These are phyloP conservation scores for Dryadula phaetusa DNA, from an alignment of 2,888 invertebrate genomes.

Conservation along the genomic window DNA sequence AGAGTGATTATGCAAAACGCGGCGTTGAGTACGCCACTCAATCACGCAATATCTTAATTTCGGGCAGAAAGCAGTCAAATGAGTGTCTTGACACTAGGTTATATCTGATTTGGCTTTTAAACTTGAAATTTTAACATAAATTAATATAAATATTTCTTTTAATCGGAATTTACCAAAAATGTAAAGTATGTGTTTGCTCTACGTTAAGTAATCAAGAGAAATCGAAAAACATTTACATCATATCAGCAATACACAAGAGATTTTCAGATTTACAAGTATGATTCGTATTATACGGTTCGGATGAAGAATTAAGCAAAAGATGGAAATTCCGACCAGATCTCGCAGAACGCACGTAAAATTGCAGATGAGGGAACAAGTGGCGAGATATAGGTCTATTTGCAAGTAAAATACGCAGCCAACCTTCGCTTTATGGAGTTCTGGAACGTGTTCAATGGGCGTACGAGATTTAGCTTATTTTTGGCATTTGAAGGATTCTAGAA, in stretches of 20 bases:
- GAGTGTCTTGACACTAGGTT: too few species aligned
- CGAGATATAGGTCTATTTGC: conserved; percentile 30
- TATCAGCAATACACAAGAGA: background rate
- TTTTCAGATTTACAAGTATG: conserved; percentile 11
- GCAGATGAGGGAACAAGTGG: conserved; percentile 27
- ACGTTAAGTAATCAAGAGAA: too few species aligned
- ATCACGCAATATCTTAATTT: too few species aligned
- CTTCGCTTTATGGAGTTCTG: conserved; percentile 32
- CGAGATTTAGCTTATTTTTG: conserved; percentile 4
- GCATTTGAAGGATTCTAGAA: background rate
- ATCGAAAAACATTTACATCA: too few species aligned
- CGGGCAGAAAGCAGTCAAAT: too few species aligned
- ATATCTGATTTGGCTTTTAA: too few species aligned
- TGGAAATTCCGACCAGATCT: conserved; percentile 9
- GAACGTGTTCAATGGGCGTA: conserved; percentile 1
- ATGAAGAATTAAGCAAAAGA: conserved; percentile 4
- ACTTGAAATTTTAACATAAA: too few species aligned
- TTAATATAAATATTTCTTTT: too few species aligned
- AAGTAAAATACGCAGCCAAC: conserved; percentile 31
- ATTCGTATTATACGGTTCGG: background rate
- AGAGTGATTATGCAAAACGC: too few species aligned
- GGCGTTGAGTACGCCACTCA: too few species aligned
- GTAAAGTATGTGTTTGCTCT: too few species aligned
- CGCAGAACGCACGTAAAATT: conserved; percentile 28
- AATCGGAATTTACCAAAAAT: too few species aligned